These are phyloP conservation scores for Arge pagana DNA, from an alignment of 2,888 invertebrate genomes.

Conservation along the genomic window DNA sequence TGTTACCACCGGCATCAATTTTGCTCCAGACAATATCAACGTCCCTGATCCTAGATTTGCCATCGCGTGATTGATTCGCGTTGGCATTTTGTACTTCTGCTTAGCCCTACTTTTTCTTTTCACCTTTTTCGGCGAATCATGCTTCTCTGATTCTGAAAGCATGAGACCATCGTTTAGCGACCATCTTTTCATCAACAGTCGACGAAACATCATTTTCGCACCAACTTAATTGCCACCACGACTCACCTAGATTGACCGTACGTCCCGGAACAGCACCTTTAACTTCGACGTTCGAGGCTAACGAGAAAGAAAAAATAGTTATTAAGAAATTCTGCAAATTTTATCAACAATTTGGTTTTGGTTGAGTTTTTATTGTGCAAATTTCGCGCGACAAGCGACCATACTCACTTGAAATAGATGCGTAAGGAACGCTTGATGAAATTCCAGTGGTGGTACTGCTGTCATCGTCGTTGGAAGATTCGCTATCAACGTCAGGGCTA, in stretches of 20 bases:
- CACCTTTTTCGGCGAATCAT: conserved; percentile 39
- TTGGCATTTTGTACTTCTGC: conserved; percentile 30
- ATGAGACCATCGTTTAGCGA: no score
- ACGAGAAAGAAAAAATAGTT: no score
- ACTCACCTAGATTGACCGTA: no score
- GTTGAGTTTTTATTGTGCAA: no score
- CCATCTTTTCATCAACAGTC: conserved; percentile 16
- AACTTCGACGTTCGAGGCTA: no score
- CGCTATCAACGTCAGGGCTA: conserved; percentile 38
- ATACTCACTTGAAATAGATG: conserved; percentile 18
- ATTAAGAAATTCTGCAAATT: no score
- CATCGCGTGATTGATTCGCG: conserved; percentile 28
- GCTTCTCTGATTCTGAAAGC: conserved; percentile 35
- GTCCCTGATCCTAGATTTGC: conserved; percentile 48
- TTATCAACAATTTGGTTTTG: no score
- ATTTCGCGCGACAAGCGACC: neutral
- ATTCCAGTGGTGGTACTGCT: neutral
- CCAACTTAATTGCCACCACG: no score
- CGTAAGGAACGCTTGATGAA: neutral
- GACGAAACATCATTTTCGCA: conserved; percentile 14
- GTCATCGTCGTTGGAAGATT: neutral
- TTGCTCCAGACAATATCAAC: conserved; percentile 50
- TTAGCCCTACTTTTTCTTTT: conserved; percentile 41
- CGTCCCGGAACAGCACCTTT: no score
- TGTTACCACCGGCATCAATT: conserved; percentile 53